These are phyloP conservation scores for Tiphia femorata DNA, from an alignment of 2,888 invertebrate species.

Conservation along the genomic window DNA sequence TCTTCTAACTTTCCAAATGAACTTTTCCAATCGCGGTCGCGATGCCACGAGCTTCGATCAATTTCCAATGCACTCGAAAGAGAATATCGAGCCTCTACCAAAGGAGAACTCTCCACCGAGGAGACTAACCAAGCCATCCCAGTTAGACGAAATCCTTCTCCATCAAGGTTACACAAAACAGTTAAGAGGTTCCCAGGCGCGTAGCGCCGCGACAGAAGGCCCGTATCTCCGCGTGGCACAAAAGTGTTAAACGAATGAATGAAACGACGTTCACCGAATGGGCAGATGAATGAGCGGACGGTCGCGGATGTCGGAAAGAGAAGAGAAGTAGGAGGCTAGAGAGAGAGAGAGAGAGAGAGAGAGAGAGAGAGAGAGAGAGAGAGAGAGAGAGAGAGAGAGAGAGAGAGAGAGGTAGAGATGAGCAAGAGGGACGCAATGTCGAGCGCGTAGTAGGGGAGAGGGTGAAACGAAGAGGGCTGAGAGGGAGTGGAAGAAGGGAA, in stretches of 20 bases:
- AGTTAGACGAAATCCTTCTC: constrained; percentile 47
- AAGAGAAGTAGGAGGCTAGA: too few relatives aligned
- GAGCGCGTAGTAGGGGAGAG: constrained; percentile 5
- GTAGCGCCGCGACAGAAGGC: constrained; percentile 52
- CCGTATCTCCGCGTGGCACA: constrained; percentile 64
- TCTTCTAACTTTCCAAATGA: too few relatives aligned
- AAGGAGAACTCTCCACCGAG: too few relatives aligned
- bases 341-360: background rate
- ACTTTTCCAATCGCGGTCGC: too few relatives aligned
- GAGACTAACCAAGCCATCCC: too few relatives aligned
- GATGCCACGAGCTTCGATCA: too few relatives aligned
- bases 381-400: constrained; percentile 2
- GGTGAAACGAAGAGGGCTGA: constrained; percentile 11
- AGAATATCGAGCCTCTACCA: too few relatives aligned
- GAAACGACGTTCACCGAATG: constrained; percentile 51
- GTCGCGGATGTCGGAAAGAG: too few relatives aligned
- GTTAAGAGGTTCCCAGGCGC: constrained; percentile 61
- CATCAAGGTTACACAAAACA: constrained; percentile 65
- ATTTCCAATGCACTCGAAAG: too few relatives aligned
- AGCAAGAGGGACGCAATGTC: background rate
- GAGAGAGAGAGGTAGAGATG: background rate
- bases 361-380: constrained; percentile 1
- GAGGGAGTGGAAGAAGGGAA: background rate
- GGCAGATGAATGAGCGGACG: constrained; percentile 54
- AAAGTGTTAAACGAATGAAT: constrained; percentile 67